These are phyloP conservation scores for Agapornis roseicollis DNA, from an alignment of 2,113 vertebrate species.

Conservation along the genomic window DNA sequence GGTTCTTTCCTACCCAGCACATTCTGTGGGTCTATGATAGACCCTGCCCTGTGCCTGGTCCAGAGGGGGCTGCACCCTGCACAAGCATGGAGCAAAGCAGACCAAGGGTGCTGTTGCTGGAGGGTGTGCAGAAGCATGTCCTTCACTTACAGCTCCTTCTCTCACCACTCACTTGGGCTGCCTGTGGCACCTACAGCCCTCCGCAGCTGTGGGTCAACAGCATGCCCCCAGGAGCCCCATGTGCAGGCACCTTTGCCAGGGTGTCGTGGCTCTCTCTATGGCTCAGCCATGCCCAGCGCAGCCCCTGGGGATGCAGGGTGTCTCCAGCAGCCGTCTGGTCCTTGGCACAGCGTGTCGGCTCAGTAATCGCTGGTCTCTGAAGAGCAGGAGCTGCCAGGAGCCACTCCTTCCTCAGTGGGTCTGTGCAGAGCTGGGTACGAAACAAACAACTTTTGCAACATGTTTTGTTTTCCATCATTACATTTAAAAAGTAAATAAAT, in stretches of 20 bases:
- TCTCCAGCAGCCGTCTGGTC: neutral
- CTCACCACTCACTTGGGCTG: fast-evolving
- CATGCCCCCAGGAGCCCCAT: fast-evolving
- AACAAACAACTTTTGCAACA: conserved; percentile 68
- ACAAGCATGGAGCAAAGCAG: fast-evolving
- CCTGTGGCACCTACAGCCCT: neutral
- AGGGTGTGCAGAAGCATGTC: neutral
- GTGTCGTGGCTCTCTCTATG: neutral
- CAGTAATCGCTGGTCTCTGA: neutral
- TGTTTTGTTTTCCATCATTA: conserved; percentile 49
- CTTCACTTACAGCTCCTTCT: neutral
- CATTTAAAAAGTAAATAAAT: conserved; percentile 38
- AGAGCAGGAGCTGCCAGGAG: conserved; percentile 30
- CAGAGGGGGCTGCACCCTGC: neutral
- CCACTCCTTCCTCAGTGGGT: conserved; percentile 37
- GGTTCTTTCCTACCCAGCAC: neutral
- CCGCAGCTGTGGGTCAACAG: fast-evolving
- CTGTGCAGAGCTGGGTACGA: neutral
- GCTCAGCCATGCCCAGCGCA: fast-evolving
- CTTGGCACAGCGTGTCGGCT: neutral
- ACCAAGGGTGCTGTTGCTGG: neutral
- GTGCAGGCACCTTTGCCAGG: neutral
- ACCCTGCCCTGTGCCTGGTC: fast-evolving
- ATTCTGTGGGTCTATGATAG: neutral
- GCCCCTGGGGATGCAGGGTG: conserved; percentile 12